Evolutionary conservation across 23 tunicate species (phyloP).

Genomic region (Aplidium turbinatum): DNA sequence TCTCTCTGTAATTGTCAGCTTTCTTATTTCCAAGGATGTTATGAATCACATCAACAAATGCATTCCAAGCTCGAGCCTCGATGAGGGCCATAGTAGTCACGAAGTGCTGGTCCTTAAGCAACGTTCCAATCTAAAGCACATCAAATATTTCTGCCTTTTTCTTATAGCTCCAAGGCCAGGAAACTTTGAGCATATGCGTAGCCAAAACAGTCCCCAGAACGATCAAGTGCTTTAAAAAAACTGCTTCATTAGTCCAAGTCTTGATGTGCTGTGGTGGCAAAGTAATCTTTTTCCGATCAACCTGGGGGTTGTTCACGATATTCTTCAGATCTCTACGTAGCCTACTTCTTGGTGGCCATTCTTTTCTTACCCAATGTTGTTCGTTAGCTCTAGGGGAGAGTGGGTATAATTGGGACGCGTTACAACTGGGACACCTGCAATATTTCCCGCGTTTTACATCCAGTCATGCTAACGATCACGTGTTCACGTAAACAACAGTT

Average conservation of each 20-base stretch:
- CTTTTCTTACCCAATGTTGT: too few relatives aligned
- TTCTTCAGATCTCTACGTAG: too few relatives aligned
- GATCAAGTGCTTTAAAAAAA: background rate
- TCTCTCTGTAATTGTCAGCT: too few relatives aligned
- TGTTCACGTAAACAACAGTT: too few relatives aligned
- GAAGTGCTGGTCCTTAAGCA: too few relatives aligned
- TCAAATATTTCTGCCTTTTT: background rate
- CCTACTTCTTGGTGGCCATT: too few relatives aligned
- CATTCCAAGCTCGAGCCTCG: slow-evolving; percentile 2
- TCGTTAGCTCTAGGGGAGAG: too few relatives aligned
- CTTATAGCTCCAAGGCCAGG: background rate
- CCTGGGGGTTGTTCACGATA: background rate
- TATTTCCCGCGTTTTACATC: too few relatives aligned
- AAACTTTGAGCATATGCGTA: background rate
- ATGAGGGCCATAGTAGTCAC: background rate
- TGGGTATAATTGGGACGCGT: too few relatives aligned
- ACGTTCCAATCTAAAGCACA: background rate
- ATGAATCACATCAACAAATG: background rate
- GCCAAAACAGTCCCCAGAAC: slow-evolving; percentile 8
- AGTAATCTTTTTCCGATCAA: background rate
- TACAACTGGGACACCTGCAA: too few relatives aligned
- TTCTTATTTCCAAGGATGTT: slow-evolving; percentile 1
- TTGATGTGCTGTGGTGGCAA: background rate
- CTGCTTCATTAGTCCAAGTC: background rate
- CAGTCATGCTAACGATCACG: too few relatives aligned